phyloP scores from a whole-genome alignment of 2,113 vertebrate species.

The Brachypodius melanocephalos region DNA sequence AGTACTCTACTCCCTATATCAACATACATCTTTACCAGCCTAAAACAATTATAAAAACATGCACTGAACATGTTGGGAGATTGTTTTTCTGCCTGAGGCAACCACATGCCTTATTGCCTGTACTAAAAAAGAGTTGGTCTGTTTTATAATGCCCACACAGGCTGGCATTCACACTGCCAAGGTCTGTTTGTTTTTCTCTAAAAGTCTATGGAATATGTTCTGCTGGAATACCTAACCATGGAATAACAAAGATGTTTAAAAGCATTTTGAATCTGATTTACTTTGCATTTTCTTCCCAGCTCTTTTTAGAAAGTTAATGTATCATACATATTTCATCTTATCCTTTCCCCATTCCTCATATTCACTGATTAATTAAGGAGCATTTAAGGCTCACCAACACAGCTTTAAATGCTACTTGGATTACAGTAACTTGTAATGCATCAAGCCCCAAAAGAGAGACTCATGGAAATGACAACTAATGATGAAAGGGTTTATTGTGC shows the following conservation, averaged over 20 bases:
- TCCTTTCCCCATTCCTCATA: background rate
- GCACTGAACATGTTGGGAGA: background rate
- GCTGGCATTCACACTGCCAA: background rate
- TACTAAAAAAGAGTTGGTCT: background rate
- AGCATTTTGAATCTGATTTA: background rate
- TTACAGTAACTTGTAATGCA: slow-evolving; percentile 1
- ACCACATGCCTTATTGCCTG: background rate
- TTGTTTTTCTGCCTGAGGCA: background rate
- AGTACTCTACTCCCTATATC: background rate
- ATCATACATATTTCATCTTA: background rate
- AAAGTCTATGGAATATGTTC: background rate
- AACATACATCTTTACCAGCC: background rate
- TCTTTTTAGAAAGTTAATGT: background rate
- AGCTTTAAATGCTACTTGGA: background rate
- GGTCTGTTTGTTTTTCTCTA: background rate
- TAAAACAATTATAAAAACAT: background rate
- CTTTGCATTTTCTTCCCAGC: background rate
- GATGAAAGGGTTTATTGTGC: slow-evolving; percentile 38
- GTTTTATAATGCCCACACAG: background rate
- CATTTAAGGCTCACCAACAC: background rate
- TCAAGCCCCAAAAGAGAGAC: background rate
- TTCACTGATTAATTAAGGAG: background rate
- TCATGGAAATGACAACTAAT: background rate
- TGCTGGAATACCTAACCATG: background rate
- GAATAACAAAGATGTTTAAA: background rate